A percentile compares a stretch with the other conserved stretches of the same genome.
These are phyloP conservation scores for Drosophila limbata DNA, from an alignment of 2,888 invertebrate species.

Conservation along the genomic window DNA sequence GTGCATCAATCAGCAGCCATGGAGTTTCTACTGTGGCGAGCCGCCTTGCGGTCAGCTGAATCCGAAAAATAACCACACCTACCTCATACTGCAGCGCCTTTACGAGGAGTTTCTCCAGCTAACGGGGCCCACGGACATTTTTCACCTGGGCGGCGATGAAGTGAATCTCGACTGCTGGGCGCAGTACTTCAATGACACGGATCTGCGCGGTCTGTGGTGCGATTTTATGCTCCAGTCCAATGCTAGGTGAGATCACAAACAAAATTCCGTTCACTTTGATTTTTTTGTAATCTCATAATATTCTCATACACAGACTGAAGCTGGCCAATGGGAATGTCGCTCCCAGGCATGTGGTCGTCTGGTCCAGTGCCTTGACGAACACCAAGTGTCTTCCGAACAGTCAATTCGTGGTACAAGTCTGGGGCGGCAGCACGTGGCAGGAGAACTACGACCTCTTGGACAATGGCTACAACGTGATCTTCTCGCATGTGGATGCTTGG, in stretches of 20 bases:
- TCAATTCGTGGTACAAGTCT: constrained; percentile 90
- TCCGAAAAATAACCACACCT: constrained; percentile 92
- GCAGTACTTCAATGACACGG: constrained; percentile 90
- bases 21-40: constrained; percentile 92
- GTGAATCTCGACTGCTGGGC: constrained; percentile 93
- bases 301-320: constrained; percentile 74
- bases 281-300: background rate
- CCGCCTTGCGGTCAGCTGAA: constrained; percentile 95
- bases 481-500: constrained; percentile 95
- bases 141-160: constrained; percentile 90
- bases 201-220: constrained; percentile 92
- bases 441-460: constrained; percentile 91
- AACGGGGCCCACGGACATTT: constrained; percentile 91
- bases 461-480: constrained; percentile 91
- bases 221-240: constrained; percentile 90
- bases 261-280: no score
- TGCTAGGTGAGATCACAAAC: constrained; percentile 81
- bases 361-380: constrained; percentile 92
- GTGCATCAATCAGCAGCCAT: constrained; percentile 92
- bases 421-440: constrained; percentile 93
- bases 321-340: constrained; percentile 84
- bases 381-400: constrained; percentile 89
- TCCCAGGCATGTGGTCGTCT: constrained; percentile 87
- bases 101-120: constrained; percentile 91
- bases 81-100: constrained; percentile 89